Base-by-base conservation (phyloP, 2,888 invertebrate genomes). In the Caenorhabditis sp. region DNA sequence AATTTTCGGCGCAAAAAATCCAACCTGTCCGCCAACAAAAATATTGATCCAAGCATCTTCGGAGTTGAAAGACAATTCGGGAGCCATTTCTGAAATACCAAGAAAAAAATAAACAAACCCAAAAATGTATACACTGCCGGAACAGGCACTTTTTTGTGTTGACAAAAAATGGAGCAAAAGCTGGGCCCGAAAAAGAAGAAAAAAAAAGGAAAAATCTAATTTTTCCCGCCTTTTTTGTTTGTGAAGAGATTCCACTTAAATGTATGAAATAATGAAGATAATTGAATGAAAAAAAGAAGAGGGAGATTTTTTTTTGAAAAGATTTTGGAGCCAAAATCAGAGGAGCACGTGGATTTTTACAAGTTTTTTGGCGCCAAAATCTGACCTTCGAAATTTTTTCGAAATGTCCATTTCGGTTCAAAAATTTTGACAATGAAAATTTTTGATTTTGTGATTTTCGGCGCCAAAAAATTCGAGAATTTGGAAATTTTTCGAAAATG, bases 1-100 rank as follows among this genome's bases (percentile, higher is more conserved):
- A n/a, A n/a, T n/a, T n/a, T n/a, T n/a, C n/a, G n/a, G n/a, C n/a
- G n/a, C n/a, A n/a, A n/a, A n/a, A n/a, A n/a, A n/a, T n/a, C n/a
- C 12, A 49, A 67, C 62, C 37, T 79, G 70, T 8, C 79, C 79
- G 10, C 77, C 75, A 21, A 79, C 79, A 62, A 73, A 79, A 5
- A 79, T 61, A 43, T 79, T 79, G 37, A 79, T 49, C 79, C 79
- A 79, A 10, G 70, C 70, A 59, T 77, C 66, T 43, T 79, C 77
- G 19, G 66, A 74, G 53, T 77, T 77, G 68, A 79, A 77, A 37
- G 74, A 66, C 10, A 74, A 19, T 54, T 74, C 74, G 37, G 63
- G 53, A 58, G 65, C 68, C 73, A 73, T 73, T 64, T 26, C 23
- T 17, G 14, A 23, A 23, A 55, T 6, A 21, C 36, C 23, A 24